Conservation (phyloP, 2,113 vertebrate genomes). For the Gallinago paraguaiae region DNA sequence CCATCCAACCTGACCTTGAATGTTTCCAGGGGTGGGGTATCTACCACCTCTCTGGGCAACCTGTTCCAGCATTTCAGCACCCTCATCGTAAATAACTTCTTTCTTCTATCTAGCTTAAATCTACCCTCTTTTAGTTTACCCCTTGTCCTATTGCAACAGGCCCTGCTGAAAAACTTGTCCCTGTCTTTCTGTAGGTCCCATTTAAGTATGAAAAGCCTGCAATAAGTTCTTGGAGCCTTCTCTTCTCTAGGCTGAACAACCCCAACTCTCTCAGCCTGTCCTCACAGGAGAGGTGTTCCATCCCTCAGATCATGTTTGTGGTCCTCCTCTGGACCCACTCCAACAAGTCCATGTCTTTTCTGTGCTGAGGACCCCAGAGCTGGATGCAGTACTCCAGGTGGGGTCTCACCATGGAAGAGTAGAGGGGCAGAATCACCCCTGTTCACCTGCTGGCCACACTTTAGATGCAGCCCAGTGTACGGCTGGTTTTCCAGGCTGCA, state of each 20-base stretch:
- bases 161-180: background rate
- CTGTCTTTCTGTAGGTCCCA: background rate
- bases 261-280: background rate
- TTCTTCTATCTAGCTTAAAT: background rate
- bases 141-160: background rate
- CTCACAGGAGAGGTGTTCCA: background rate
- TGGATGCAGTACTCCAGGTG: background rate
- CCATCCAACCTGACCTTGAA: background rate
- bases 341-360: background rate
- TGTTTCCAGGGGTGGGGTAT: background rate
- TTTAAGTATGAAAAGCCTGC: background rate
- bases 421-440: background rate
- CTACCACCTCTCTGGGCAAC: background rate
- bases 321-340: background rate
- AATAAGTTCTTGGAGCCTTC: background rate
- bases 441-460: background rate
- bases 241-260: background rate
- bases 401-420: background rate
- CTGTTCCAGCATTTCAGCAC: background rate
- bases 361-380: background rate
- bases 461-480: background rate
- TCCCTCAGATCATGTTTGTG: background rate
- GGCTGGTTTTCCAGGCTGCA: accelerated
- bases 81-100: background rate
- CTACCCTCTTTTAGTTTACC: background rate